Conservation (phyloP, 2,888 invertebrate species). For the Monoplex corrugatus region DNA sequence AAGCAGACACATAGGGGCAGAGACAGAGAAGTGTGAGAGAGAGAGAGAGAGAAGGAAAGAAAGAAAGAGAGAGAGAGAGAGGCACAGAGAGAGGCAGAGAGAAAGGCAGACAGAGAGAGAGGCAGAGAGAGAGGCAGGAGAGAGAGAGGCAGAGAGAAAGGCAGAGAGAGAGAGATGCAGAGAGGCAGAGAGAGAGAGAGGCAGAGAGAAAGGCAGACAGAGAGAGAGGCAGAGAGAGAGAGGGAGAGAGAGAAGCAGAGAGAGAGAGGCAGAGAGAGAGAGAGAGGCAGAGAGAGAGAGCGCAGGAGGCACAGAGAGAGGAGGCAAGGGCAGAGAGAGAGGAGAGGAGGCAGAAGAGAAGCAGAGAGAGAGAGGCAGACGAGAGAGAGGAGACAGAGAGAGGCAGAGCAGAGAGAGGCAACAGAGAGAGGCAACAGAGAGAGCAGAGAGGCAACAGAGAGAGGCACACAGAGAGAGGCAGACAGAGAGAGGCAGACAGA, state of each 20-base stretch:
- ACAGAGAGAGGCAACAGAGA: neutral
- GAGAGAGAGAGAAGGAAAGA: neutral
- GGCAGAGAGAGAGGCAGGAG: neutral
- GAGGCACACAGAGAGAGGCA: neutral
- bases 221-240: no score
- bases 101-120: neutral
- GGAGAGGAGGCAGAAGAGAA: neutral
- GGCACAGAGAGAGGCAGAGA: no score
- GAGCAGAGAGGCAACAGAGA: neutral
- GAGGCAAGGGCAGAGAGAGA: neutral
- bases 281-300: no score
- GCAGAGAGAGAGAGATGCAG: no score
- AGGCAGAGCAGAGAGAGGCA: neutral
- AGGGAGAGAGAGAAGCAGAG: no score
- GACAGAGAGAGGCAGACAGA: neutral
- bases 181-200: no score
- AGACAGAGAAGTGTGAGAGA: neutral
- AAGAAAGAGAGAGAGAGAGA: neutral
- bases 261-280: no score
- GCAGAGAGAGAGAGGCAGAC: neutral
- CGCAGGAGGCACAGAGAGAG: neutral
- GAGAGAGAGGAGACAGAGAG: neutral
- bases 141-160: conserved; percentile 1
- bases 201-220: no score
- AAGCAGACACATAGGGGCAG: neutral